A percentile compares a stretch with the other conserved stretches of the same genome.
Conservation (phyloP, 53 echinoderm and acorn worm genomes). For the Antedon mediterranea region DNA sequence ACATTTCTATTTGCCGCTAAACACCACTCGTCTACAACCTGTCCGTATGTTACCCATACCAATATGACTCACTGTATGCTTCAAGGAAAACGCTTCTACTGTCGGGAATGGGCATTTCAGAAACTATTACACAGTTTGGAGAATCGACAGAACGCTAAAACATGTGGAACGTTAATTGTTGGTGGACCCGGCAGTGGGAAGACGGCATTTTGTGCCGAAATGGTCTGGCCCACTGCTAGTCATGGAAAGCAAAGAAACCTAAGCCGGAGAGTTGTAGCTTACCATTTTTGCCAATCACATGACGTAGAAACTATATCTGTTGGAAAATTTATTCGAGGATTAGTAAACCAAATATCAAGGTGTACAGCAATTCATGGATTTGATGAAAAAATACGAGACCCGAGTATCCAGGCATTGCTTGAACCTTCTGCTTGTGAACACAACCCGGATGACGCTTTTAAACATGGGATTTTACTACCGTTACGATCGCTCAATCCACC, state of each 20-base stretch:
- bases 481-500: constrained; percentile 77
- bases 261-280: constrained; percentile 70
- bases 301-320: constrained; percentile 82
- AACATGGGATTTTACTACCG: constrained; percentile 78
- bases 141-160: constrained; percentile 80
- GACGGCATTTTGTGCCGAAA: constrained; percentile 80
- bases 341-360: constrained; percentile 66
- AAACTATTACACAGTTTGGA: constrained; percentile 90
- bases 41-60: neutral
- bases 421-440: constrained; percentile 93
- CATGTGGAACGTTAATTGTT: constrained; percentile 95
- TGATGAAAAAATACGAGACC: constrained; percentile 86
- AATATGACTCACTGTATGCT: constrained; percentile 84
- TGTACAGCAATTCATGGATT: constrained; percentile 85
- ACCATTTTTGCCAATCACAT: constrained; percentile 93
- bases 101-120: constrained; percentile 98
- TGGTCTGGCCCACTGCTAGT: constrained; percentile 80
- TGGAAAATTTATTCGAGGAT: constrained; percentile 77
- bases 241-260: constrained; percentile 80
- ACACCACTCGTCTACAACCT: neutral
- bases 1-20: neutral
- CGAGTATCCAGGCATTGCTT: constrained; percentile 68
- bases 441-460: constrained; percentile 97
- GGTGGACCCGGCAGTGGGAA: constrained; percentile 99
- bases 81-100: constrained; percentile 96